Evolutionary conservation across 2,797 vertebrate genomes (phyloP), one percentile per base, ranked within the genome.

Genomic region (Cossypha dichroa): DNA sequence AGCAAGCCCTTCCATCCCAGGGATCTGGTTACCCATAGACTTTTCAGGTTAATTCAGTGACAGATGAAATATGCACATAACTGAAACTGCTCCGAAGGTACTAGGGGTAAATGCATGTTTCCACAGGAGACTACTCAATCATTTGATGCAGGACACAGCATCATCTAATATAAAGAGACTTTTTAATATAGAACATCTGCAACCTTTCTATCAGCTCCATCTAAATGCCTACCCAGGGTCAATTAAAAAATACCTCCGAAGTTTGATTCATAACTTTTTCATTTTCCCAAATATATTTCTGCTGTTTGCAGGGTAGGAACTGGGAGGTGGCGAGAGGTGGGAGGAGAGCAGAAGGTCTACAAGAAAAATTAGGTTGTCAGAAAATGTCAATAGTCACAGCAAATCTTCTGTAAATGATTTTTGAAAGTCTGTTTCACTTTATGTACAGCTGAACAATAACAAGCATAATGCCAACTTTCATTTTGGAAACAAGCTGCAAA

Each of bases 101-200:
- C 51, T 33, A 79, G 1, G 92, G 93, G 94, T 96, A 98, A 98
- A 97, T 85, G 96, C 69, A 83, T 59, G 93, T 95, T 97, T 97
- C 95, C 97, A 98, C 98, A 97, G 96, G 97, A 97, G 97, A 97
- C 95, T 91, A 95, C 75, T 98, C 97, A 97, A 97, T 98, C 97
- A 97, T 94, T 88, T 96, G 67, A 88, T 91, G 76, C 84, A 73
- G 94, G 96, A 69, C 94, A 96, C 90, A 96, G 92, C 92, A 96
- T 92, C 96, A 94, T 97, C 96, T 96, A 97, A 97, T 96, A 97
- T 78, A 97, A 96, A 98, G 95, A 85, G 96, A 96, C 88, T 97
- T 97, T 76, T 93, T 97, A 97, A 98, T 97, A 96, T n/a, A 96
- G 93, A 97, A 97, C 97, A 98, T 97, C 96, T 98, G 98, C 95